Base-by-base conservation (phyloP, 2,797 vertebrate genomes). In the Nyctibius grandis region DNA sequence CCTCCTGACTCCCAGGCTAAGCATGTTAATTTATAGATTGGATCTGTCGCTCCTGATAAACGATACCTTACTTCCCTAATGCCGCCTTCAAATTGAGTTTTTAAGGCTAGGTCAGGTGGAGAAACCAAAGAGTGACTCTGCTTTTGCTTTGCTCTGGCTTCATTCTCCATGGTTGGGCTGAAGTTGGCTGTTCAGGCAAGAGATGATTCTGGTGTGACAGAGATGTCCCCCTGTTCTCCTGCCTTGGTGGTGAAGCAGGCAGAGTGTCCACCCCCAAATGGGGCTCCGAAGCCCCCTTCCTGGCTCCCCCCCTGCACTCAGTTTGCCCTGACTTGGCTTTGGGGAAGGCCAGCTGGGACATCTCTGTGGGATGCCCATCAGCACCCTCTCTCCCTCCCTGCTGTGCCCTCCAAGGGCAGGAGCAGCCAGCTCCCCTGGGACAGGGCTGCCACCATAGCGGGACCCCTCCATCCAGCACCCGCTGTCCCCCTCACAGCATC, bases 11-110 rank as follows among this genome's bases (percentile, higher is more conserved):
- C 88, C 91, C 88, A 84, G 91, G 84, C 93, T 94, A 81, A 95
- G 81, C 94, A 75, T 90, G 93, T 90, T 97, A 96, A 97, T 97
- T 96, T 95, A 95, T 97, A 96, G 94, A 95, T 97, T 96, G 97
- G 93, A 95, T 95, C 93, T 97, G 96, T 95, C 92, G 36, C 72
- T 89, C 89, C 50, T 96, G 96, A 96, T 97, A 96, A 96, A 97
- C 1, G 33, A 96, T 91, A 86, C 88, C 95, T 97, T 95, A 80
- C 95, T 96, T 96, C 84, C 79, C 70, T 95, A 95, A 95, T 88
- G 82, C 78, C 5, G 6, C 79, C 87, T 95, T 96, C 96, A 97
- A 95, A 96, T 73, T 95, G 95, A 96, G 93, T 96, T 97, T 96
- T 97, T 96, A 97, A 95, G 79, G 86, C 85, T 88, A 74, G 85